Evolutionary conservation across 2,797 vertebrate genomes (phyloP).

Genomic region (Rhabdophis nuchalis): DNA sequence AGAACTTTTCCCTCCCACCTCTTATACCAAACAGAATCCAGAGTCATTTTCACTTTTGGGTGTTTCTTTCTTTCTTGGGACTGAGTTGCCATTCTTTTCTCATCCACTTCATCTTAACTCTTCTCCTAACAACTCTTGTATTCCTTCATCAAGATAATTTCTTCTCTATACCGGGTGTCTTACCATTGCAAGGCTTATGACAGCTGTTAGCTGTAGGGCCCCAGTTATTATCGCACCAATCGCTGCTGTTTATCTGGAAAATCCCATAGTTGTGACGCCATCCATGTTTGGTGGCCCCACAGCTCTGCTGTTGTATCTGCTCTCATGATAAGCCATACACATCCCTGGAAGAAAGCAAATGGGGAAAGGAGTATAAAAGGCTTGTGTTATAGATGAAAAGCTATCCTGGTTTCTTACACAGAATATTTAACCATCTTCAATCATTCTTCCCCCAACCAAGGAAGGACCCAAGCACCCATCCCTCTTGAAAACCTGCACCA

Average conservation of each 20-base stretch:
- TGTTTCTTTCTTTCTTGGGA: background rate
- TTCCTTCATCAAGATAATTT: background rate
- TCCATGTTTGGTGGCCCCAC: background rate
- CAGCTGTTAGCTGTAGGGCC: no score
- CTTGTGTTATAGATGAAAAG: background rate
- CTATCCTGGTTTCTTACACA: background rate
- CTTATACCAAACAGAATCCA: background rate
- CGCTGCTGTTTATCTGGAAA: conserved; percentile 75
- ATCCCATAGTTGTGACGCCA: conserved; percentile 67
- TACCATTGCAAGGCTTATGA: no score
- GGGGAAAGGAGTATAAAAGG: background rate
- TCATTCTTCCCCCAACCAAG: no score
- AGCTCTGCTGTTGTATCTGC: background rate
- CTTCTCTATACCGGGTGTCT: background rate
- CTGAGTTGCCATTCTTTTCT: background rate
- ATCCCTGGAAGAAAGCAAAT: background rate
- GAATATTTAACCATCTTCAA: no score
- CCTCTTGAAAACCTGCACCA: background rate
- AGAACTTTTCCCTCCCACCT: background rate
- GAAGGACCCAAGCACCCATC: no score
- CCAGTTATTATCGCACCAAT: no score
- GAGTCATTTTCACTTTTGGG: background rate
- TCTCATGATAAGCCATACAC: background rate
- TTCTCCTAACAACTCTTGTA: background rate
- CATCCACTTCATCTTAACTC: no score